A percentile compares a stretch with the other conserved stretches of the same genome.
These are phyloP conservation scores for Diarsia dahlii DNA, from an alignment of 2,888 invertebrate genomes.

Conservation along the genomic window DNA sequence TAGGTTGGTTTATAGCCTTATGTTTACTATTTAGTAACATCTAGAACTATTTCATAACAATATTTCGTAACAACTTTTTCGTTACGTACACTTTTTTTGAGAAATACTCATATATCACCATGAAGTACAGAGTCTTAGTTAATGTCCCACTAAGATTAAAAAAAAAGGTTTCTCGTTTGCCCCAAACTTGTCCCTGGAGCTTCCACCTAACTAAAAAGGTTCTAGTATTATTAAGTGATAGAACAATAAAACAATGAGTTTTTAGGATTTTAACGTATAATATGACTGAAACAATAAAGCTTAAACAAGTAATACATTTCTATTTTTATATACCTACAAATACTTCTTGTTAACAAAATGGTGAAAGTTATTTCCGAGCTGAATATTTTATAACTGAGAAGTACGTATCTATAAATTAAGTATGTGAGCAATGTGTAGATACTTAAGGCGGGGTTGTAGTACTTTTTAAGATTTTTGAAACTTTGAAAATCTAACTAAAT, in stretches of 20 bases:
- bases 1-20: no score
- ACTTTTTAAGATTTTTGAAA: no score
- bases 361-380: conserved; percentile 1
- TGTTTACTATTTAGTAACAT: no score
- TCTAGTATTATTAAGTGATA: not conserved
- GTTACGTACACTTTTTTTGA: no score
- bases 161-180: not conserved
- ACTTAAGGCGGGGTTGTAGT: no score
- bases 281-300: conserved; percentile 29
- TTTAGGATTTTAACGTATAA: conserved; percentile 29
- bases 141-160: not conserved
- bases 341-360: conserved; percentile 13
- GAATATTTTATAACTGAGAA: conserved; percentile 16
- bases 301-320: conserved; percentile 4
- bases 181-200: not conserved
- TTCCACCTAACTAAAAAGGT: not conserved
- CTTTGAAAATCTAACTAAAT: no score
- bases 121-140: not conserved
- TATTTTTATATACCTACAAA: not conserved
- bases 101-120: no score
- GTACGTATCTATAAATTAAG: conserved; percentile 11
- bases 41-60: no score
- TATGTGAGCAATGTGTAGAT: conserved; percentile 13
- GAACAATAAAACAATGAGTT: conserved; percentile 33
- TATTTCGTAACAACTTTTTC: no score